Evolutionary conservation across 2,888 invertebrate species (phyloP).

Genomic region (Leptothorax acervorum): DNA sequence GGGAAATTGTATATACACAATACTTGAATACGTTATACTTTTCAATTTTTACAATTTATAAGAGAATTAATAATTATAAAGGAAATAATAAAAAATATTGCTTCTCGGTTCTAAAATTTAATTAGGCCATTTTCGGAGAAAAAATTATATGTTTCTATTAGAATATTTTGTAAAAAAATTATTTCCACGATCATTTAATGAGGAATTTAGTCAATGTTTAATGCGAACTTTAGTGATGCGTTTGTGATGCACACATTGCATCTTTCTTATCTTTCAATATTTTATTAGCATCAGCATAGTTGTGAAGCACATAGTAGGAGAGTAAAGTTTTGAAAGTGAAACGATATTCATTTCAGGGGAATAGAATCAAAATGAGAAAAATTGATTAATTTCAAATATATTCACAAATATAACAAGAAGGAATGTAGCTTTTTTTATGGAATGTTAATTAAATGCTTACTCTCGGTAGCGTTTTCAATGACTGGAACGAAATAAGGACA

Average conservation of each 20-base stretch:
- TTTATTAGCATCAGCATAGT: background rate
- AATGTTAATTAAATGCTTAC: slow-evolving; percentile 5
- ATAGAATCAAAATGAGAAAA: background rate
- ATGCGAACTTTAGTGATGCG: background rate
- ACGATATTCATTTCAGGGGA: background rate
- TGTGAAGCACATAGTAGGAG: background rate
- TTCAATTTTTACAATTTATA: background rate
- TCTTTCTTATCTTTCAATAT: background rate
- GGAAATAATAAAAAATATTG: background rate
- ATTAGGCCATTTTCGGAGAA: background rate
- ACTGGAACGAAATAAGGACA: background rate
- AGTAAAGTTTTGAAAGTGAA: background rate
- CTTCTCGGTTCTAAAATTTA: background rate
- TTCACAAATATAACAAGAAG: background rate
- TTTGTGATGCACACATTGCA: background rate
- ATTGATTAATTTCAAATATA: background rate
- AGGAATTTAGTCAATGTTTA: background rate
- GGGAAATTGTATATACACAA: background rate
- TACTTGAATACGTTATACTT: background rate
- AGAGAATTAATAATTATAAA: slow-evolving; percentile 14
- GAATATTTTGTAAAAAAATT: background rate
- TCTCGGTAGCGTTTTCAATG: background rate
- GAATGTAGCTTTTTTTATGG: background rate
- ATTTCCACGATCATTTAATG: background rate
- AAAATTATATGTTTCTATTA: background rate